Percentiles rank a stretch among this genome's conserved stretches.
Evolutionary conservation across 2,797 vertebrate genomes (phyloP).

Genomic region (Acridotheres tristis): DNA sequence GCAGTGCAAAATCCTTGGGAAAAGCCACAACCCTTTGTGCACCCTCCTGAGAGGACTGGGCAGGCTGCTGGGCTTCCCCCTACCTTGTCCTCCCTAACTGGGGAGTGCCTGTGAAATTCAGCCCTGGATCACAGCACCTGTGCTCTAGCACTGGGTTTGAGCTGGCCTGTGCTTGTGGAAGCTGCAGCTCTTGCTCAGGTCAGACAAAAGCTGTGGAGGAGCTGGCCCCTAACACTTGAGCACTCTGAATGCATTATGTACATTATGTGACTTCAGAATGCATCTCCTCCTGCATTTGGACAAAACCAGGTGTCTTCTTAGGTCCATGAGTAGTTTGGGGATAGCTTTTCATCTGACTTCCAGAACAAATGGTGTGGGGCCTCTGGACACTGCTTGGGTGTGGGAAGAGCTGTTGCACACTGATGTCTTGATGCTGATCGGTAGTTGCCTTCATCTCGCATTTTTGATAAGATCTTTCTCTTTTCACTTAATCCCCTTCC

Average conservation of each 20-base stretch:
- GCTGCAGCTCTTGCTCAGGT: neutral
- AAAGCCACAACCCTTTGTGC: neutral
- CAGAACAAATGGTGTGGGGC: neutral
- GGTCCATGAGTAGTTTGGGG: neutral
- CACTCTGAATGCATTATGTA: rapidly evolving
- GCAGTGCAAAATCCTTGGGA: neutral
- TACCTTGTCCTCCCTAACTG: neutral
- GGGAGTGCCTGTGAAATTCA: neutral
- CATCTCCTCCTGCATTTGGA: neutral
- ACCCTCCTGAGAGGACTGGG: neutral
- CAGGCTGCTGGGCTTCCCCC: neutral
- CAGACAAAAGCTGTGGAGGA: neutral
- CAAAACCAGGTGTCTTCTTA: neutral
- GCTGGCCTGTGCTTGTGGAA: neutral
- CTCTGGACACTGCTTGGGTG: neutral
- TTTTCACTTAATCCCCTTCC: neutral
- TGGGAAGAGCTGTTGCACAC: neutral
- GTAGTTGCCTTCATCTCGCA: neutral
- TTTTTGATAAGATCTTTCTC: neutral
- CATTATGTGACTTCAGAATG: neutral
- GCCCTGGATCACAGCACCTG: neutral
- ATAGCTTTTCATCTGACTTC: neutral
- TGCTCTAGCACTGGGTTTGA: neutral
- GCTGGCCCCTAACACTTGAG: neutral
- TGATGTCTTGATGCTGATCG: neutral